Evolutionary conservation across 1,140 invertebrate genomes (phyloP), one percentile per base, ranked within the genome.

Genomic region (Copidosoma floridanum): DNA sequence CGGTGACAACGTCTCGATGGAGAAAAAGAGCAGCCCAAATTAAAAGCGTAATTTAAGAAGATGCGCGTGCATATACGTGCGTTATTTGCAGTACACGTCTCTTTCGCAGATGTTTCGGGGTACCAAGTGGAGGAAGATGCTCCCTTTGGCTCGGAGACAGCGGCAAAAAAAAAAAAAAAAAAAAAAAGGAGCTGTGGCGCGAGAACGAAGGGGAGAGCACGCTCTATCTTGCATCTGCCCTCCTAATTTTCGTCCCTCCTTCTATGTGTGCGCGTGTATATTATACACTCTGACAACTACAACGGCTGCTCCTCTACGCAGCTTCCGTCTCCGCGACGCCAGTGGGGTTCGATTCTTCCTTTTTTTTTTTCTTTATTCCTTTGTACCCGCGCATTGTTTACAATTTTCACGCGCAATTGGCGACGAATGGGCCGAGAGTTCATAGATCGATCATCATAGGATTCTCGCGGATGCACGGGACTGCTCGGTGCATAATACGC

Each of bases 381-480:
- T n/a, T n/a, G n/a, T n/a, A n/a, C 54, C 14, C 27, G 63, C n/a
- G 21, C 38, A 73, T 80, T 79, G 76, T 81, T 73, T 72, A 71
- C 68, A 66, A 78, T 78, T 81, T 75, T 77, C 71, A 80, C 77
- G 77, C 69, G 70, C 75, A 81, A 81, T 81, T 78, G 78, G 64
- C 73, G 50, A 47, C 70, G 68, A 74, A 78, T 79, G 61, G 63
- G 23, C 46, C 37, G 40, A 71, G n/a, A n/a, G 70, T 74, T 72
- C 68, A 71, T 74, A 75, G 75, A 80, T 79, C 74, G 76, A 79
- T 80, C 72, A 71, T n/a, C n/a, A n/a, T n/a, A n/a, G n/a, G n/a
- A n/a, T n/a, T n/a, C n/a, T n/a, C 70, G 8, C 65, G 51, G 61
- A 71, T 67, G 63, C 68, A 70, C 55, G 29, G 52, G 8, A 11